Evolutionary conservation across 1,140 invertebrate species (phyloP), one percentile per base, ranked within the genome.

Genomic region (Spodoptera litura): DNA sequence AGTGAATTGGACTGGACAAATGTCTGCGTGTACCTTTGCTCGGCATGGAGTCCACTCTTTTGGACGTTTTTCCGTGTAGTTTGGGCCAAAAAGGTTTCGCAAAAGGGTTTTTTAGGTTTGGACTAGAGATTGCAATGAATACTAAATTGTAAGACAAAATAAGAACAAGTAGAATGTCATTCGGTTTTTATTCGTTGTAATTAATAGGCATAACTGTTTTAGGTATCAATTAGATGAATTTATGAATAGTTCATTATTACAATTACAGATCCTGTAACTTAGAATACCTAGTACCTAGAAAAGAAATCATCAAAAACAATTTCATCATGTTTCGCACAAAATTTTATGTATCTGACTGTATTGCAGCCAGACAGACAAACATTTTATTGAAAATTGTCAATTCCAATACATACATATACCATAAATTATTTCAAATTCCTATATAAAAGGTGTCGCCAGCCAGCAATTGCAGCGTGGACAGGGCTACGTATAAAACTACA

Each of bases 1-100:
- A 79, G 58, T 55, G 58, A 73, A 79, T 79, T 79, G 70, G 70
- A 74, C 52, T 73, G 56, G 70, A 66, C 61, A 77, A 77, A 66
- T 56, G 52, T 77, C 56, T 11, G 51, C 53, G 20, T 77, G 27
- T 77, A 68, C 52, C 51, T 66, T 52, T 77, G 74, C 53, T 10
- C 38, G 27, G 56, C 20, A 12, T 38, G 12, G 59, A 8, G 6
- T 15, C 3, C 38, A 61, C 73, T 62, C 59, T 62, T 35, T 20
- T 15, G 59, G 59, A 35, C 52, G 56, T 73, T 56, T 59, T 73
- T 73, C 44, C 27, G 15, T 49, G 27, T 20, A 49, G 49, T 68
- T 12, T 20, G 44, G 20, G 20, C 38, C 38, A 10, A 44, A 49
- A 49, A 64, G 38, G 38, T 35, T 44, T 64, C 44, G 61, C 3